Base-by-base conservation (phyloP, 2,113 vertebrate species). In the Tachysurus fulvidraco region DNA sequence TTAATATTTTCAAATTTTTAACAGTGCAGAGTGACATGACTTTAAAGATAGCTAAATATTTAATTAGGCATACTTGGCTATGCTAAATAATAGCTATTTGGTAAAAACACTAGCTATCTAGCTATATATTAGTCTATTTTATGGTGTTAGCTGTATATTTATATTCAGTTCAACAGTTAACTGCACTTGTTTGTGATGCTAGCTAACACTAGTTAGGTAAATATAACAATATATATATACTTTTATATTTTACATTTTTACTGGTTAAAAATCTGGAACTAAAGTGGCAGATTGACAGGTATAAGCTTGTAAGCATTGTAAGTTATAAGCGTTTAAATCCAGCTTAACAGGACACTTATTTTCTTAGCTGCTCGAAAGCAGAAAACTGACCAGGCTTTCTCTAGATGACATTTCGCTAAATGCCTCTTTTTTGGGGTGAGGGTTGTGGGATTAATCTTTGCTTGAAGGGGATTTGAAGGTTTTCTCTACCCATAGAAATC, bases 391-490 rank as follows among this genome's bases (percentile, higher is more conserved):
- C 23, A 14, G 13, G 23, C 44, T 78, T 54, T 54, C 13, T 54
- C 50, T 52, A 76, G 46, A 17, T 88, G 90, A 41, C 88, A 88
- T 80, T 74, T 83, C 11, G 67, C 80, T 83, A 83, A 83, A 83
- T 82, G 59, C 11, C 41, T 81, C n/a, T 62, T 81, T 81, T 69
- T 87, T 90, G 57, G 78, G 52, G 30, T 54, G 30, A 36, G 83
- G 36, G 54, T 54, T 25, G 25, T 64, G 46, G 46, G 44, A 52
- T 25, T 67, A n/a, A n/a, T 54, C 46, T 54, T 28, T 8, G 74
- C 23, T 77, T 54, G 46, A 28, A 54, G 13, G 46, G 12, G 12
- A 46, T 52, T n/a, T 77, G 46, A 28, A 69, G 55, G 71, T 62
- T 62, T 44, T 62, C 83, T 67, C 19, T 62, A 46, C 41, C 55